Evolutionary conservation across 2,797 vertebrate genomes (phyloP).

Genomic region (Brachyrhaphis roseni): DNA sequence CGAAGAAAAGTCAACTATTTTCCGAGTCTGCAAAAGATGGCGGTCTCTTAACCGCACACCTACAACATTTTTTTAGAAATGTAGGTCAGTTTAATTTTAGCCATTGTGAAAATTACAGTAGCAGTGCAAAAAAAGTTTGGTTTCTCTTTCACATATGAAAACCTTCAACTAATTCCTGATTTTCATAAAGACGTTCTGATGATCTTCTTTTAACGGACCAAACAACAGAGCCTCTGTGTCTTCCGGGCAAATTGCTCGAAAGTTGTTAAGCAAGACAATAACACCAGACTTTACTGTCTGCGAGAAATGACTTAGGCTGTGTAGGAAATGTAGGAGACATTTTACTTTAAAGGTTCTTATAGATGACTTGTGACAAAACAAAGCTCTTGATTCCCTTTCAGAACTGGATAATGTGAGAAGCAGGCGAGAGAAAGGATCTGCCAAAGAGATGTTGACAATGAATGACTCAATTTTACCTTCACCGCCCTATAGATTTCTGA

Average conservation of each 20-base stretch:
- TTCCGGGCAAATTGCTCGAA: neutral
- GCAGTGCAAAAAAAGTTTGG: neutral
- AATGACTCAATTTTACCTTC: neutral
- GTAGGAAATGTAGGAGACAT: neutral
- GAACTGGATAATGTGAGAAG: neutral
- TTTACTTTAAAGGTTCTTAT: neutral
- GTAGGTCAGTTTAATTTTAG: neutral
- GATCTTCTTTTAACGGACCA: constrained; percentile 1
- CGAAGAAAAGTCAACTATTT: neutral
- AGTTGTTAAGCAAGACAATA: neutral
- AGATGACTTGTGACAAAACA: neutral
- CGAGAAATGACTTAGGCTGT: neutral
- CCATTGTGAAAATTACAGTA: neutral
- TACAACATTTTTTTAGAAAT: neutral
- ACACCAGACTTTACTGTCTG: neutral
- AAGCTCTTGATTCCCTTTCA: neutral
- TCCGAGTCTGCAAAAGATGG: constrained; percentile 4
- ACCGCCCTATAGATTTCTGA: neutral
- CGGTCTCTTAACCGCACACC: neutral
- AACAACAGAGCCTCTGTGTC: neutral
- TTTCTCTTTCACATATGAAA: neutral
- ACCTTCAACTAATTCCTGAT: neutral
- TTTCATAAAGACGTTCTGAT: neutral
- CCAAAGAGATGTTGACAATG: neutral
- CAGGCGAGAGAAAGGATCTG: neutral